Evolutionary conservation across 1,140 invertebrate species (phyloP).

Genomic region (Steinernema feltiae): DNA sequence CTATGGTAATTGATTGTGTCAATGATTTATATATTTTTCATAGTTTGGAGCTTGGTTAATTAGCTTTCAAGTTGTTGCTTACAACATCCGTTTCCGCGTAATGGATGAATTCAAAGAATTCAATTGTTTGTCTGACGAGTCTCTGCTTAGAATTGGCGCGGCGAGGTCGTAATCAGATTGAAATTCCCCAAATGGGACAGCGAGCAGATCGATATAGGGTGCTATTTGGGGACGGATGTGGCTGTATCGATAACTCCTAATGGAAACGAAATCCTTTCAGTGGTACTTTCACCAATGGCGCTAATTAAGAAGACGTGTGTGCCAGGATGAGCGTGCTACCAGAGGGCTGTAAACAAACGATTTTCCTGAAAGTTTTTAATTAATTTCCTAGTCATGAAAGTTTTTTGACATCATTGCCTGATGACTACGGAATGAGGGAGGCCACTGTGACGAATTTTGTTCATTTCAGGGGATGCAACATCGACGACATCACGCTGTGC

Average conservation of each 20-base stretch:
- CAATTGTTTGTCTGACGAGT: no score
- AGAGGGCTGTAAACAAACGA: no score
- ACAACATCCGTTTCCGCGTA: no score
- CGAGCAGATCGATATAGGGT: neutral
- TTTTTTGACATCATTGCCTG: neutral
- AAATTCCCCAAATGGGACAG: neutral
- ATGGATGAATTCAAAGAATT: no score
- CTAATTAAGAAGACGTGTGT: neutral
- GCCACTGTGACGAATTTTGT: neutral
- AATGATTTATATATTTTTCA: no score
- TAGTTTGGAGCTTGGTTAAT: no score
- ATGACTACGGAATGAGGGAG: slow-evolving; percentile 5
- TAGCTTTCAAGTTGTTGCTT: no score
- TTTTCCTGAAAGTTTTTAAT: no score
- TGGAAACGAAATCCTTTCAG: neutral
- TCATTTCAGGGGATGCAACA: slow-evolving; percentile 44
- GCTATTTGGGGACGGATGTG: neutral
- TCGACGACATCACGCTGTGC: slow-evolving; percentile 42
- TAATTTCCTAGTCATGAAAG: neutral
- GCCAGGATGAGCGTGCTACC: no score
- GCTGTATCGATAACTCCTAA: no score
- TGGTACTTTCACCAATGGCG: neutral
- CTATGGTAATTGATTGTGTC: slow-evolving; percentile 29
- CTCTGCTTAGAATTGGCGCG: neutral
- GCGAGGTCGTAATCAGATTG: neutral